Evolutionary conservation across 2,888 invertebrate species (phyloP), one percentile per base, ranked within the genome.

Genomic region (Sinelater perroti): DNA sequence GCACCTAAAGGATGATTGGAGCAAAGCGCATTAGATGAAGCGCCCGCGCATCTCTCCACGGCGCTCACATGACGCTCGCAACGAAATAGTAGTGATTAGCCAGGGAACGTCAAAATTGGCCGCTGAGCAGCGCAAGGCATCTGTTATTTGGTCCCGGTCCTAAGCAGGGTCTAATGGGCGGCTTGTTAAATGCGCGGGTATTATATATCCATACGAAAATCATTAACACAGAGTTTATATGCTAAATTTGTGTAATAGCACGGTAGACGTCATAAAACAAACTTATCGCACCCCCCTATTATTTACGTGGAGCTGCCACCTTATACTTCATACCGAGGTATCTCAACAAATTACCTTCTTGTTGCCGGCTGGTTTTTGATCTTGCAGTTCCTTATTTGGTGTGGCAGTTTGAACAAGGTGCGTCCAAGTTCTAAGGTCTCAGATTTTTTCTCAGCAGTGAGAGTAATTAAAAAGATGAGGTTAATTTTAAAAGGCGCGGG

Each of bases 221-320:
- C 61, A 52, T 55, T 58, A 61, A 50, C 52, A 58, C 50, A 52
- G 52, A 56, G 56, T 51, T 56, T 56, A 60, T 56, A 56, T 56
- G 52, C 52, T 60, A 60, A 56, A 56, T 56, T 56, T 47, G 18
- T 20, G 31, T 60, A 60, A 60, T 60, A 52, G 52, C 52, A 60
- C 33, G 56, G 46, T 60, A 7, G 10, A 31, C 17, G 18, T 51
- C 56, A 40, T 42, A 56, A 50, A 60, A 60, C 60, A 56, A 56
- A 60, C 60, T 59, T 38, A 49, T 49, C 52, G 36, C 53, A 54
- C 58, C 58, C 58, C 17, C 36, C 44, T 31, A 54, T 57, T 46
- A 57, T 44, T 13, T 33, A n/a, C 7, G 14, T 17, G 36, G 14
- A 18, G 13, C 10, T 28, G 2, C 5, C 7, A 17, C 10, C 51